These are phyloP conservation scores for Augiades crinisus DNA, from an alignment of 2,888 invertebrate genomes.

Conservation along the genomic window DNA sequence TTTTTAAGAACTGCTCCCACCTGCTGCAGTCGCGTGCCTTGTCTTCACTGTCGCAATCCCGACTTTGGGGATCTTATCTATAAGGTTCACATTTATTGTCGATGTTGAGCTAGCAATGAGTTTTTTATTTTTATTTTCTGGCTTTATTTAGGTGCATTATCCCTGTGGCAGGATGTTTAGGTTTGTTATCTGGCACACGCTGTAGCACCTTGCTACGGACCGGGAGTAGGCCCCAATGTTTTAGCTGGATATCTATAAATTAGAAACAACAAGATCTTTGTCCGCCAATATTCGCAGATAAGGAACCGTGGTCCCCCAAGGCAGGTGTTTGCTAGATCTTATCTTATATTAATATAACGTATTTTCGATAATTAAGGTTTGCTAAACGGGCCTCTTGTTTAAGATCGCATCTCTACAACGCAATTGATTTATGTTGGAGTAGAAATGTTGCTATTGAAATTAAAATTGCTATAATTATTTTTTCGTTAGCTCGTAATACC, in stretches of 20 bases:
- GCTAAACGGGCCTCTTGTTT: not conserved
- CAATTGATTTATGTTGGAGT: too few relatives aligned
- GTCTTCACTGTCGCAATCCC: constrained; percentile 26
- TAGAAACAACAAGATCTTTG: constrained; percentile 64
- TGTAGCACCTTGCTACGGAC: constrained; percentile 64
- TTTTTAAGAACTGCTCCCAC: constrained; percentile 74
- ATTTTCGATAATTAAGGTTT: constrained; percentile 60
- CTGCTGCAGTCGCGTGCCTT: constrained; percentile 77
- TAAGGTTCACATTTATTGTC: constrained; percentile 35
- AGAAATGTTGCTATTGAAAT: too few relatives aligned
- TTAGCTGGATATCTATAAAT: constrained; percentile 62
- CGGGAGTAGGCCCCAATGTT: constrained; percentile 53
- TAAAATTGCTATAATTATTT: too few relatives aligned
- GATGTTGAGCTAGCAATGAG: constrained; percentile 34
- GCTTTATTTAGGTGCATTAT: constrained; percentile 59
- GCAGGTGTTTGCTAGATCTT: constrained; percentile 63
- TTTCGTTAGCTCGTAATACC: too few relatives aligned
- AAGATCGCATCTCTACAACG: constrained; percentile 5
- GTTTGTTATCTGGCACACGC: constrained; percentile 76
- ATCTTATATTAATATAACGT: constrained; percentile 57
- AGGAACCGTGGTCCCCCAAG: constrained; percentile 56
- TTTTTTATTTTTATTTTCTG: constrained; percentile 67
- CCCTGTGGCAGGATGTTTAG: constrained; percentile 74
- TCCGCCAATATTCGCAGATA: constrained; percentile 63
- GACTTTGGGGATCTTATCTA: constrained; percentile 30